A percentile compares a stretch with the other conserved stretches of the same genome.
phyloP scores from a whole-genome alignment of 30 jellyfish, hydroid and myxozoan genomes.

The Clytia hemisphaerica region DNA sequence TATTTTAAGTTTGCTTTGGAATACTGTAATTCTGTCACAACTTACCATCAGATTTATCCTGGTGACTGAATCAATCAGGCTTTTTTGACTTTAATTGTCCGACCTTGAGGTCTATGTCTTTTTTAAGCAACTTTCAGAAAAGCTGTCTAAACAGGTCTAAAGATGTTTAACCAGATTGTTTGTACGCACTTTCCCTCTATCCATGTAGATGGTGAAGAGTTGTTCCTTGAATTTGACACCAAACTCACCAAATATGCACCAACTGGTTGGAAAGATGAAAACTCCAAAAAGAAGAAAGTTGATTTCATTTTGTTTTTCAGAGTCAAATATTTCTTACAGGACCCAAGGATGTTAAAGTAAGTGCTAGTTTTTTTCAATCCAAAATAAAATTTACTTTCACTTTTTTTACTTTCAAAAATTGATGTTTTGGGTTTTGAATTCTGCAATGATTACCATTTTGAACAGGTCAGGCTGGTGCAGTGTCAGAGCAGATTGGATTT shows the following conservation, averaged over 20 bases:
- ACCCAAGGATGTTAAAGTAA: constrained; percentile 39
- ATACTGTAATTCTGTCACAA: no score
- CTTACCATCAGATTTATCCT: no score
- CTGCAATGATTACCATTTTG: not conserved
- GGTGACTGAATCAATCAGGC: no score
- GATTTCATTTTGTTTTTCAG: constrained; percentile 62
- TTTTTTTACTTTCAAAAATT: not conserved
- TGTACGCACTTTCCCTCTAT: no score
- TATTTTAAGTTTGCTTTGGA: no score
- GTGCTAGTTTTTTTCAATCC: no score
- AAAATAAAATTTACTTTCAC: not conserved
- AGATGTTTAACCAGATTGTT: no score
- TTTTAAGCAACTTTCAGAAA: no score
- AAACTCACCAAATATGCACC: constrained; percentile 75
- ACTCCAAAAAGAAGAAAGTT: constrained; percentile 48
- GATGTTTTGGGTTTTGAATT: not conserved
- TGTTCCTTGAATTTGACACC: constrained; percentile 67
- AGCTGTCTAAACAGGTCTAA: no score
- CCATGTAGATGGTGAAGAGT: constrained; percentile 66
- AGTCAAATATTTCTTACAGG: constrained; percentile 62
- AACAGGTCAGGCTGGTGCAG: not conserved
- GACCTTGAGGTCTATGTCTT: no score
- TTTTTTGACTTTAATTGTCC: no score
- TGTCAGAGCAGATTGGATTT: no score
- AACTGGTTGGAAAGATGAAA: constrained; percentile 83